Conservation (phyloP, 2,888 invertebrate species). For the Leucophenga maculata region DNA sequence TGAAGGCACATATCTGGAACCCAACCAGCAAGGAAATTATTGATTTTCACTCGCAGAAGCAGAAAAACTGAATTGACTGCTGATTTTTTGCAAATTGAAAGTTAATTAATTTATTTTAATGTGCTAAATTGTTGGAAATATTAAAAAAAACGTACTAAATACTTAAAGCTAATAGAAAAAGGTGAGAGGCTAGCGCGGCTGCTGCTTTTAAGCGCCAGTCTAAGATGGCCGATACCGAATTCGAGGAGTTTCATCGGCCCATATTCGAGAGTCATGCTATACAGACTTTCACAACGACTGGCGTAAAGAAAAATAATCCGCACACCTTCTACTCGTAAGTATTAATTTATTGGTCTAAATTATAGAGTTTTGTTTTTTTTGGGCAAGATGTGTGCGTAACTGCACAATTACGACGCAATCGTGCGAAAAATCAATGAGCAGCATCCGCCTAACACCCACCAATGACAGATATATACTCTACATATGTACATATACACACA, state of each 20-base stretch:
- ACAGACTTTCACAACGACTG: conserved; percentile 77
- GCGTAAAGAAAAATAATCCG: conserved; percentile 77
- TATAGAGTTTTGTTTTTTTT: not conserved
- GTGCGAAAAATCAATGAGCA: conserved; percentile 19
- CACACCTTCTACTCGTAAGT: conserved; percentile 93
- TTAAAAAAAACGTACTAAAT: not conserved
- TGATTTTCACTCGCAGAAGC: conserved; percentile 59
- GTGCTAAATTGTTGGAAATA: not conserved
- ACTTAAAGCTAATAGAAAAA: too few species aligned
- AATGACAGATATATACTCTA: not conserved
- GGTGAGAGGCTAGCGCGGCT: conserved; percentile 30
- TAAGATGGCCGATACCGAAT: conserved; percentile 94
- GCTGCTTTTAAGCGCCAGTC: too few species aligned
- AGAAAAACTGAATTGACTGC: conserved; percentile 69
- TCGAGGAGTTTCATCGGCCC: conserved; percentile 89
- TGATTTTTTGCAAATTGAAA: conserved; percentile 24
- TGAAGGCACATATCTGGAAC: conserved; percentile 24
- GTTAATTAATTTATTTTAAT: conserved; percentile 19
- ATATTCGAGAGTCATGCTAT: conserved; percentile 79
- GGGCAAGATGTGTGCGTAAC: too few species aligned
- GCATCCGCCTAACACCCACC: conserved; percentile 4
- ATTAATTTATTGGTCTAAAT: not conserved
- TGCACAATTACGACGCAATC: not conserved
- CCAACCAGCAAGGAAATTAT: conserved; percentile 58
- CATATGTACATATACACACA: not conserved